Base-by-base conservation (phyloP, 2,888 invertebrate genomes). In the Tenodera sinensis region DNA sequence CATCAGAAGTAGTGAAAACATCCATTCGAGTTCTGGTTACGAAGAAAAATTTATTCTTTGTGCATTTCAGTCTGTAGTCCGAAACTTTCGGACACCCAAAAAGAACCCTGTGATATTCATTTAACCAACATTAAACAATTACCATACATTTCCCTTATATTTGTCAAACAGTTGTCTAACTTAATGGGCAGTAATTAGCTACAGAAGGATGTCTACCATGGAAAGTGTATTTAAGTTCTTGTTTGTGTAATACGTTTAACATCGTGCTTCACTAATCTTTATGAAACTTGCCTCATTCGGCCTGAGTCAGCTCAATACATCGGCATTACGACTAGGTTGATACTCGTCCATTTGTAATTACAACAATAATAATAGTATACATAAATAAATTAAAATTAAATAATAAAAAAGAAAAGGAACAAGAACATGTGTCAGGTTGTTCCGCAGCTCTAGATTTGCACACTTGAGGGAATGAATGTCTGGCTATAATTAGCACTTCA, bases 311-410 rank as follows among this genome's bases (percentile, higher is more conserved):
- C 54, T 86, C 71, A 86, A 27, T 20, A 71, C 42, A 71, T 81
- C 81, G 54, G 30, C 28, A 84, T 88, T 71, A 84, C 88, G 90
- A 90, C 90, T 90, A 90, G 90, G 83, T 83, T 84, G 81, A 89
- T 89, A 90, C 90, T 90, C 89, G 89, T 90, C 90, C 88, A 88
- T 90, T 83, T 42, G 27, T 89, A 12, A 81, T 84, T 88, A 30
- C 27, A 89, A 85, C 83, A 85, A 71, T 71, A 42, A 42, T 42
- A 42, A 42, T 42, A 34, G 34, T 54, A 20, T 71, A 71, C 20
- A 71, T 14, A 20, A 71, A 71, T 71, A 71, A 71, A 71, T 71
- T 71, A 71, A 71, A 71, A 6, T 71, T 71, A 71, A 71, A 71
- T 71, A 71, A 71, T 71, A 25, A 71, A 71, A 20, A 20, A 71